These are phyloP conservation scores for Charanyca ferruginea DNA, from an alignment of 2,888 invertebrate species.

Conservation along the genomic window DNA sequence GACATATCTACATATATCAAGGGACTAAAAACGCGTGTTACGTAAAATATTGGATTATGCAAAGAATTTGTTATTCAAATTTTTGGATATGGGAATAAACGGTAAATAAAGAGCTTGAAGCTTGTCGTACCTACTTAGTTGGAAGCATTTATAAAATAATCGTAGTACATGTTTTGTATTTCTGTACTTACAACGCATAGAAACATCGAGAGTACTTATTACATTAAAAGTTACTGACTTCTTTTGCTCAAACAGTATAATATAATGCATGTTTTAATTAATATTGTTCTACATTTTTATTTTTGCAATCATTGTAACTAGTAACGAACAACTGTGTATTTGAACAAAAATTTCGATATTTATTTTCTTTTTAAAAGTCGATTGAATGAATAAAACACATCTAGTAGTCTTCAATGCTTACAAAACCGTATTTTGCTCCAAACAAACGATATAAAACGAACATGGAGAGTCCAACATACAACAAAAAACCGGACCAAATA, in stretches of 20 bases:
- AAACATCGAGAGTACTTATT: neutral
- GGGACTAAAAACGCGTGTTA: conserved; percentile 62
- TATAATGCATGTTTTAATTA: too few species aligned
- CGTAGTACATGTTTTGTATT: conserved; percentile 3
- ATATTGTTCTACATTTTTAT: too few species aligned
- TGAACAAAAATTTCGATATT: conserved; percentile 7
- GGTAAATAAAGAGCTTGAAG: conserved; percentile 31
- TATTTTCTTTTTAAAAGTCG: conserved; percentile 12
- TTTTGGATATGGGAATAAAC: conserved; percentile 34
- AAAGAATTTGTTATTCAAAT: conserved; percentile 57
- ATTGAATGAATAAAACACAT: conserved; percentile 8
- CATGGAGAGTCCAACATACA: neutral
- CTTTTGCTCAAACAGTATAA: too few species aligned
- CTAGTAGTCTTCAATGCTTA: neutral
- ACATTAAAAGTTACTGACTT: neutral
- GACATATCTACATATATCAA: conserved; percentile 71
- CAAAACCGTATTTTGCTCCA: conserved; percentile 20
- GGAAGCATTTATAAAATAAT: conserved; percentile 28
- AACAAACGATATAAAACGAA: conserved; percentile 2
- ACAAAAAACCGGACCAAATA: conserved; percentile 61
- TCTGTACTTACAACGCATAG: neutral
- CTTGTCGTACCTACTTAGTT: conserved; percentile 25
- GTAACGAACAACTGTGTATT: conserved; percentile 3
- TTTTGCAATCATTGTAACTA: neutral
- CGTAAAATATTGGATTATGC: conserved; percentile 63